Evolutionary conservation across 2,113 vertebrate genomes (phyloP).

Genomic region (Circaetus cinerascens): DNA sequence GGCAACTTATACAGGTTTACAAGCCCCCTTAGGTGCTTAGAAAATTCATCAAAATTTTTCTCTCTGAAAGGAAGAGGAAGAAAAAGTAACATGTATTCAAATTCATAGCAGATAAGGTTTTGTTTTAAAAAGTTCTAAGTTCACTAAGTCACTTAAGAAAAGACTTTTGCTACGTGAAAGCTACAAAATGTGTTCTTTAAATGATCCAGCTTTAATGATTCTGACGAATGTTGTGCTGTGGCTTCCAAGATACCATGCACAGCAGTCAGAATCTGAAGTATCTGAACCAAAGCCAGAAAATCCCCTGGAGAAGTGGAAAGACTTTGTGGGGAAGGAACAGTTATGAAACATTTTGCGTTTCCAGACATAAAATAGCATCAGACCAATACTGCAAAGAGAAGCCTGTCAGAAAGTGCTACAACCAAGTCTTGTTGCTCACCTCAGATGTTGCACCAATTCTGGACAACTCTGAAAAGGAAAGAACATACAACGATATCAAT

Average conservation of each 20-base stretch:
- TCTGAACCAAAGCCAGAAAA: neutral
- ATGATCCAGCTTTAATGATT: neutral
- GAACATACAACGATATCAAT: neutral
- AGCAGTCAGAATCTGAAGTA: neutral
- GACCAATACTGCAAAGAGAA: neutral
- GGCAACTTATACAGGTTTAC: conserved; percentile 96
- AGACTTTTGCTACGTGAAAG: neutral
- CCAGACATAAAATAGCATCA: neutral
- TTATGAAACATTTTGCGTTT: neutral
- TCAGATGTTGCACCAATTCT: conserved; percentile 92
- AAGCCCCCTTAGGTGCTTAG: conserved; percentile 94
- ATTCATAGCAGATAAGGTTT: neutral
- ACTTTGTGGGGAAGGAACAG: neutral
- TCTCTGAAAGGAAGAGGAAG: conserved; percentile 75
- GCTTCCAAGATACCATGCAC: neutral
- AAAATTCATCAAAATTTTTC: conserved; percentile 98
- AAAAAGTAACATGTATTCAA: neutral
- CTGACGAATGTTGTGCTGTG: neutral
- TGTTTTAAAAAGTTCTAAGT: neutral
- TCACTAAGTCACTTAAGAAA: neutral
- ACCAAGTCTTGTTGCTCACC: conserved; percentile 73
- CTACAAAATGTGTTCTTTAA: neutral
- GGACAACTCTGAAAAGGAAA: conserved; percentile 87
- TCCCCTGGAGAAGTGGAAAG: neutral
- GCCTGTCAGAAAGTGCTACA: neutral